A percentile compares a stretch with the other conserved stretches of the same genome.
Evolutionary conservation across 2,797 vertebrate species (phyloP).

Genomic region (Galaxias olidus): DNA sequence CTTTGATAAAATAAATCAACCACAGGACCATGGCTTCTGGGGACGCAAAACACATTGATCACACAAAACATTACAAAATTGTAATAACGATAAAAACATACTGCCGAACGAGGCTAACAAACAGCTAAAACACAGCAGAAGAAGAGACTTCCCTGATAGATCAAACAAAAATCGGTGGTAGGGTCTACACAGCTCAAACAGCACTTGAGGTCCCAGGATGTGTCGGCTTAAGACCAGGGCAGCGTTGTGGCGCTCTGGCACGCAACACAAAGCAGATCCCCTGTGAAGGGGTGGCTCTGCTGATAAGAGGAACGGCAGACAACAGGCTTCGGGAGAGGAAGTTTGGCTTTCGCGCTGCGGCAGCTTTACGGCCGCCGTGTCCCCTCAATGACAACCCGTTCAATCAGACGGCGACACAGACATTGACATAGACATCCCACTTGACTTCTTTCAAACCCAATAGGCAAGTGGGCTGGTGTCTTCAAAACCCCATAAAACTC

Average conservation of each 20-base stretch:
- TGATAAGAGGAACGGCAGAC: slow-evolving; percentile 68
- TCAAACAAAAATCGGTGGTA: too few species aligned
- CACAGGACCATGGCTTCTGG: too few species aligned
- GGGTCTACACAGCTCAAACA: slow-evolving; percentile 56
- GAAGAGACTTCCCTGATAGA: not conserved
- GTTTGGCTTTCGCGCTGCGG: too few species aligned
- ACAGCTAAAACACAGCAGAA: slow-evolving; percentile 1
- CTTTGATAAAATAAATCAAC: too few species aligned
- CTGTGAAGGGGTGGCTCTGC: slow-evolving; percentile 42
- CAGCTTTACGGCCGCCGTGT: too few species aligned
- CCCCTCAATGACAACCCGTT: not conserved
- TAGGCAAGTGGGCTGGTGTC: slow-evolving; percentile 39
- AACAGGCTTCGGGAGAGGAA: slow-evolving; percentile 29
- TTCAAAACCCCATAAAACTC: slow-evolving; percentile 46
- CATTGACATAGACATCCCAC: slow-evolving; percentile 61
- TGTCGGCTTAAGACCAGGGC: slow-evolving; percentile 41
- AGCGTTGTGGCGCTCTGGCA: slow-evolving; percentile 61
- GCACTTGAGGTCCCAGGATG: slow-evolving; percentile 23
- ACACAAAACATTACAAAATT: too few species aligned
- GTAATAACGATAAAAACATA: too few species aligned
- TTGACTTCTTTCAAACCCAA: slow-evolving; percentile 48
- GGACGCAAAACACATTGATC: not conserved
- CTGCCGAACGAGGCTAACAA: too few species aligned
- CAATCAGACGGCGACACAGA: slow-evolving; percentile 49
- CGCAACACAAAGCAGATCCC: slow-evolving; percentile 65